Conservation (phyloP, 2,888 invertebrate species). For the Eupithecia vulgata region DNA sequence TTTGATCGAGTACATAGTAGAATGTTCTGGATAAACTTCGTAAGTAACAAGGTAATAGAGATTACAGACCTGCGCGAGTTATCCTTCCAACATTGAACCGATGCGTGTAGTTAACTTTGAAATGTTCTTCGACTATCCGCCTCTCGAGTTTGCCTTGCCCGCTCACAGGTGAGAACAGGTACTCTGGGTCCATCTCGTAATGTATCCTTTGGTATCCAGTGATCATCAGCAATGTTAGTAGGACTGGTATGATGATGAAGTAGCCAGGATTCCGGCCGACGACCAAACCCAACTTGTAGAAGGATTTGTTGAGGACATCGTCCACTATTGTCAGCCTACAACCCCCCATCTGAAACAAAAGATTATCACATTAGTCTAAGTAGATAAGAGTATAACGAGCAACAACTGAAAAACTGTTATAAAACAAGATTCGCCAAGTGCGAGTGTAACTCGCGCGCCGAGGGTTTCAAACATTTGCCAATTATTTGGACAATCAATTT, state of each 20-base stretch:
- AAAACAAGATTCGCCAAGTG: too few species aligned
- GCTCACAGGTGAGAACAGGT: slow-evolving; percentile 94
- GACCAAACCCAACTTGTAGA: slow-evolving; percentile 90
- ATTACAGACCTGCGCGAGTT: slow-evolving; percentile 90
- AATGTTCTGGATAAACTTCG: background rate
- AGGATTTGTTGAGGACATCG: slow-evolving; percentile 90
- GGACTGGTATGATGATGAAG: slow-evolving; percentile 93
- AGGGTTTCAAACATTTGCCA: too few species aligned
- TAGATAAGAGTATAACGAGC: background rate
- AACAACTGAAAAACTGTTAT: background rate
- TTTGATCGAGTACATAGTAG: background rate
- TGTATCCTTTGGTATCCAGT: slow-evolving; percentile 94
- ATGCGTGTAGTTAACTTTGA: slow-evolving; percentile 94
- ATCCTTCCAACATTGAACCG: slow-evolving; percentile 94
- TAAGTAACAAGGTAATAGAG: background rate
- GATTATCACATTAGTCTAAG: slow-evolving; percentile 11
- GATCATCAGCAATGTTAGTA: slow-evolving; percentile 91
- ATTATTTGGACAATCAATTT: too few species aligned
- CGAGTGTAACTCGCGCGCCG: too few species aligned
- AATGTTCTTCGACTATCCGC: slow-evolving; percentile 91
- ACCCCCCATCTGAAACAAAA: slow-evolving; percentile 88
- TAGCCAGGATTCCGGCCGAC: slow-evolving; percentile 94
- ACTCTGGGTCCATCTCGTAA: slow-evolving; percentile 97
- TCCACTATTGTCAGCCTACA: slow-evolving; percentile 90
- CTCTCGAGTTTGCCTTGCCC: slow-evolving; percentile 93